These are phyloP conservation scores for Olivierus martensii DNA, from an alignment of 1,140 invertebrate genomes.

Conservation along the genomic window DNA sequence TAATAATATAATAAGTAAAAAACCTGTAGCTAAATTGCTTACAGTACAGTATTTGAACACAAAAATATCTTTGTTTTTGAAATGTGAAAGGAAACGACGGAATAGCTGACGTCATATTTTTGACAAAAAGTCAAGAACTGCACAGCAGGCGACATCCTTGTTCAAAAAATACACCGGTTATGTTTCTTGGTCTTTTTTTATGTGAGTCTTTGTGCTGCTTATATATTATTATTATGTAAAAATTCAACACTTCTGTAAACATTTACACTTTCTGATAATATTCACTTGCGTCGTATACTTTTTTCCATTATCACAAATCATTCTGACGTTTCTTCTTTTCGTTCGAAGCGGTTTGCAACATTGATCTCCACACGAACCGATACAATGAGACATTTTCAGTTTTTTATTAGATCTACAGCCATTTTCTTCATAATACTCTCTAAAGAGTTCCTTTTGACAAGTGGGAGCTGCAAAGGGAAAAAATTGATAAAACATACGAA, in stretches of 20 bases:
- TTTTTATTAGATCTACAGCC: constrained; percentile 71
- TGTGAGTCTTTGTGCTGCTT: no score
- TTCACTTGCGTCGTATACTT: constrained; percentile 90
- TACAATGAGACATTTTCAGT: constrained; percentile 74
- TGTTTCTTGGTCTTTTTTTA: no score
- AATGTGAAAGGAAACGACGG: no score
- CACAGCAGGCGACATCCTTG: no score
- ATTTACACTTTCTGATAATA: constrained; percentile 74
- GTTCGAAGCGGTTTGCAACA: constrained; percentile 81
- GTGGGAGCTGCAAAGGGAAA: constrained; percentile 43
- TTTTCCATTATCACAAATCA: constrained; percentile 80
- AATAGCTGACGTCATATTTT: no score
- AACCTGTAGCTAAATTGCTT: no score
- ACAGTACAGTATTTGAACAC: no score
- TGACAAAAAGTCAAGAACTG: no score
- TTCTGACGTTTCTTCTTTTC: constrained; percentile 78
- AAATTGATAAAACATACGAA: background rate
- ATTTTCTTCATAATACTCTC: constrained; percentile 77
- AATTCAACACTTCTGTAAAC: constrained; percentile 23
- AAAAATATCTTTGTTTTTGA: no score
- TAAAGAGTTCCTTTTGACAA: constrained; percentile 73
- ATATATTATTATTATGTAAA: background rate
- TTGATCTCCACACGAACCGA: constrained; percentile 47
- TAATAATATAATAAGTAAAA: no score
- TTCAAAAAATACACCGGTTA: no score